Base-by-base conservation (phyloP, 2,113 vertebrate genomes). In the Ageneiosus marmoratus region DNA sequence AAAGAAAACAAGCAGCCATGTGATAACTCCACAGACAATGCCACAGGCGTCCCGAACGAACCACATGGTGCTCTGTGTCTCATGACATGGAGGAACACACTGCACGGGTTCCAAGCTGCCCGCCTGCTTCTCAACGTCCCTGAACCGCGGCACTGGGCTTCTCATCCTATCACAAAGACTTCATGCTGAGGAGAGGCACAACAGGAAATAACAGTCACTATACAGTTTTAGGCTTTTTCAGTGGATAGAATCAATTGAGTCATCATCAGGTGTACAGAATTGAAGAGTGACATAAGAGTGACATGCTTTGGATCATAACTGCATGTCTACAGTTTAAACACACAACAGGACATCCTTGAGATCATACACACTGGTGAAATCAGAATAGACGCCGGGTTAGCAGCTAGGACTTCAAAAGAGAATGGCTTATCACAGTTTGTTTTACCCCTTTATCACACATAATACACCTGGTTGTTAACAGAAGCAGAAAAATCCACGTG, bases 41-140 rank as follows among this genome's bases (percentile, higher is more conserved):
- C 98, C 98, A 58, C 98, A 99, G 90, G 95, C 95, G 72, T 99
- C 98, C 65, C 94, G 95, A 90, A 99, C 97, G 92, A 99, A 99
- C 98, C 98, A 99, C 96, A 99, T 96, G 90, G 93, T 92, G 83
- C 92, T 95, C 87, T 93, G 91, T 86, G 93, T 72, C 1, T 73
- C 94, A 90, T 92, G 93, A 87, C 96, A 95, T 86, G 97, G 95
- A 18, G 97, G 97, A 88, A 94, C 88, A 84, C 96, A 96, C 93
- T 96, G 95, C 80, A 97, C 95, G 0, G 95, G 92, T 89, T 96
- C 96, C 51, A 97, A 94, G 94, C 94, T 96, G 89, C 94, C 90
- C 4, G 95, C 92, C 87, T 92, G 95, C 91, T 95, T 96, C 94
- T 93, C 95, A 94, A 93, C 96, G 94, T 93, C 94, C 93, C 91